phyloP scores from a whole-genome alignment of 2,113 vertebrate species.

The Sylvicapra grimmia region DNA sequence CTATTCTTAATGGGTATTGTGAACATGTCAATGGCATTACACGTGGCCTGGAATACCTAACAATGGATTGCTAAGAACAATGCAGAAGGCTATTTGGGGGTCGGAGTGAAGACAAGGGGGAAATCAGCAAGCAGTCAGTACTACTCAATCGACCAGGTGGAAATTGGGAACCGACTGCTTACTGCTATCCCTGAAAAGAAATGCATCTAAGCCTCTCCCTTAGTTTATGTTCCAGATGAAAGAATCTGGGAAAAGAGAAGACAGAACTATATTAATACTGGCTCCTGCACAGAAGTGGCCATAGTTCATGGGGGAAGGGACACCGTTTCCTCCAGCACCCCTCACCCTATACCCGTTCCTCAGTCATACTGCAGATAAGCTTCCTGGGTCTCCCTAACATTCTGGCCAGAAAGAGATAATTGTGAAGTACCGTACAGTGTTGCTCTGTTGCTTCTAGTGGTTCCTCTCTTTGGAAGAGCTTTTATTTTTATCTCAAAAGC shows the following conservation, averaged over 20 bases:
- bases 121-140: background rate
- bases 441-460: constrained; percentile 18
- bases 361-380: background rate
- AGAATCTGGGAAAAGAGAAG: background rate
- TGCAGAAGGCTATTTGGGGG: background rate
- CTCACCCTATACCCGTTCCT: background rate
- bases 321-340: constrained; percentile 52
- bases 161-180: constrained; percentile 18
- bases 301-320: constrained; percentile 78
- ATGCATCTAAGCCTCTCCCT: background rate
- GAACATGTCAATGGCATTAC: background rate
- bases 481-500: constrained; percentile 56
- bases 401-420: background rate
- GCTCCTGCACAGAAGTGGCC: constrained; percentile 76
- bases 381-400: background rate
- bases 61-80: background rate
- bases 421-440: constrained; percentile 75
- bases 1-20: constrained; percentile 20
- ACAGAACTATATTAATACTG: background rate
- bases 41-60: background rate
- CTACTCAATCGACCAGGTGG: constrained; percentile 6
- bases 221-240: constrained; percentile 4
- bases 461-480: constrained; percentile 48
- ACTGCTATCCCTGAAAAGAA: background rate
- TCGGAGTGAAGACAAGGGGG: background rate